Conservation (phyloP, 1,140 invertebrate species). For the Drosophila suzukii region DNA sequence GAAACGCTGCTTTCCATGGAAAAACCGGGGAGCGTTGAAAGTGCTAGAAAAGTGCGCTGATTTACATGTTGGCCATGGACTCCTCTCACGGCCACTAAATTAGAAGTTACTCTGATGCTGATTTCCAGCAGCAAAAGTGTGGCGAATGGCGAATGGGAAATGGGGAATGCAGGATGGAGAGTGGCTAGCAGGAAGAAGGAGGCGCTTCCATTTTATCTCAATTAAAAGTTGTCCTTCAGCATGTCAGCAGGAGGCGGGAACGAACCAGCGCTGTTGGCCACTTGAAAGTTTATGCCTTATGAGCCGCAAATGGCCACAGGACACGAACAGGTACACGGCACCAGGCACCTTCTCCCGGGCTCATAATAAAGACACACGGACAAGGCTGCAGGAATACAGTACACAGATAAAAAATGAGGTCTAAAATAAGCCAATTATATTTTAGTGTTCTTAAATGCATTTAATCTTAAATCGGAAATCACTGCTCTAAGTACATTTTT, state of each 20-base stretch:
- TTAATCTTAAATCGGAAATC: neutral
- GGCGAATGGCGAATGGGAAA: slow-evolving; percentile 3
- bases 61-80: slow-evolving; percentile 74
- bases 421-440: neutral
- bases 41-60: slow-evolving; percentile 76
- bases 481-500: too few relatives aligned
- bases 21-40: slow-evolving; percentile 29
- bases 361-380: slow-evolving; percentile 72
- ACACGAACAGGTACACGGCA: slow-evolving; percentile 57
- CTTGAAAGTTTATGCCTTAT: slow-evolving; percentile 83
- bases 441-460: neutral
- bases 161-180: slow-evolving; percentile 1
- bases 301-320: slow-evolving; percentile 80
- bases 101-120: slow-evolving; percentile 81
- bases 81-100: slow-evolving; percentile 78
- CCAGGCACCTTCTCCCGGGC: slow-evolving; percentile 15
- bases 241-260: slow-evolving; percentile 59
- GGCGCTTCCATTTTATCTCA: slow-evolving; percentile 75
- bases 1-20: slow-evolving; percentile 18
- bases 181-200: neutral
- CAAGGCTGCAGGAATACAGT: slow-evolving; percentile 23
- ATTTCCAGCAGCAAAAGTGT: slow-evolving; percentile 55
- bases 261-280: slow-evolving; percentile 58
- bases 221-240: slow-evolving; percentile 82
- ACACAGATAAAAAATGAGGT: neutral